Conservation (phyloP, 2,797 vertebrate genomes). For the Dicrostonyx torquatus region DNA sequence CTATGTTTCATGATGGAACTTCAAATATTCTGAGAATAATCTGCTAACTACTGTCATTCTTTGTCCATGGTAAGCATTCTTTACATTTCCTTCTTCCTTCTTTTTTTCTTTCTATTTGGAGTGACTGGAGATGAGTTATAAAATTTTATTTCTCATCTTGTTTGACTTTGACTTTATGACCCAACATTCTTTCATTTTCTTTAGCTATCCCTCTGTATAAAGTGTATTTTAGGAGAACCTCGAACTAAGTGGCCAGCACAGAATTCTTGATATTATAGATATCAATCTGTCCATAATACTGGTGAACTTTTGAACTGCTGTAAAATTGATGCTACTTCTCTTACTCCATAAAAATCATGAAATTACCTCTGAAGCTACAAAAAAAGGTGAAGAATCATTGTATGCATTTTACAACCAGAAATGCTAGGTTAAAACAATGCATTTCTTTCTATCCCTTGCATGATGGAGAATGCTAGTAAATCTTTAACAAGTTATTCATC, state of each 20-base stretch:
- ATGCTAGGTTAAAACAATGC: neutral
- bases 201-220: conserved; percentile 56
- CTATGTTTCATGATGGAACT: neutral
- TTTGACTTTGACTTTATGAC: conserved; percentile 42
- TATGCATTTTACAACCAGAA: neutral
- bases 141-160: conserved; percentile 37
- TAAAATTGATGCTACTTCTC: conserved; percentile 31
- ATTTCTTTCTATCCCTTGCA: neutral
- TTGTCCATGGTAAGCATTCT: neutral
- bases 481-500: neutral
- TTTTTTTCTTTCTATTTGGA: conserved; percentile 33
- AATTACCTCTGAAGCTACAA: neutral
- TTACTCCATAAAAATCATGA: conserved; percentile 49
- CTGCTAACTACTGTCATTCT: neutral
- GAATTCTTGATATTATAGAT: conserved; percentile 39
- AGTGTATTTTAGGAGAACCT: conserved; percentile 59
- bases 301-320: conserved; percentile 67
- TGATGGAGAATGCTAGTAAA: neutral
- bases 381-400: neutral
- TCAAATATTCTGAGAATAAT: neutral
- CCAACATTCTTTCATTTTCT: conserved; percentile 50
- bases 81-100: conserved; percentile 2
- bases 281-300: conserved; percentile 9
- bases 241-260: conserved; percentile 41
- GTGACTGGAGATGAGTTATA: conserved; percentile 36